Conservation (phyloP, 2,797 vertebrate genomes). For the Epinephelus awoara region DNA sequence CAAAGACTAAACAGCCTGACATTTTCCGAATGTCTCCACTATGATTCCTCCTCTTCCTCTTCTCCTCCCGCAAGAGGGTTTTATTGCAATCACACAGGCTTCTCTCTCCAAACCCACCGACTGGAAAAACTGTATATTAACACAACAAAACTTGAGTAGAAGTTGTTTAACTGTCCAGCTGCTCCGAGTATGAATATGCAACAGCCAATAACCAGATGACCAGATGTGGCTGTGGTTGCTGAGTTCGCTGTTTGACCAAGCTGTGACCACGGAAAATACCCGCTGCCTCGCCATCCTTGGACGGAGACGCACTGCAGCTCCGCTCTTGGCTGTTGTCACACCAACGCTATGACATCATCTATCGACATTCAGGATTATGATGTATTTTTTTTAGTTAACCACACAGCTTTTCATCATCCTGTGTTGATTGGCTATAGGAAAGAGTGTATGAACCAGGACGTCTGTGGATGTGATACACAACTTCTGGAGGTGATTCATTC, state of each 20-base stretch:
- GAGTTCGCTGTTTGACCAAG: conserved; percentile 77
- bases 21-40: conserved; percentile 72
- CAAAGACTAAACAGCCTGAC: conserved; percentile 65
- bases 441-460: conserved; percentile 17
- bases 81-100: conserved; percentile 37
- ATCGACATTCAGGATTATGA: conserved; percentile 45
- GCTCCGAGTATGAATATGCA: conserved; percentile 52
- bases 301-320: conserved; percentile 48
- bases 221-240: conserved; percentile 83
- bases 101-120: conserved; percentile 50
- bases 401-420: conserved; percentile 35
- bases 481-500: conserved; percentile 61
- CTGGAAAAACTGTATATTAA: conserved; percentile 56
- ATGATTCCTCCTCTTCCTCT: conserved; percentile 40
- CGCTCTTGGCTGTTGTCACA: conserved; percentile 43
- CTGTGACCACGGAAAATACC: conserved; percentile 77
- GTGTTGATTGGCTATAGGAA: conserved; percentile 31
- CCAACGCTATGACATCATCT: conserved; percentile 67
- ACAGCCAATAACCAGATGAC: conserved; percentile 73
- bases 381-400: conserved; percentile 34
- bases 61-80: conserved; percentile 31
- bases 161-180: conserved; percentile 65
- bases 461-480: conserved; percentile 13
- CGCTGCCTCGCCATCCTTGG: conserved; percentile 53
- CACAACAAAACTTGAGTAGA: conserved; percentile 55